Evolutionary conservation across 2,113 vertebrate species (phyloP).

Genomic region (Odobenus rosmarus): DNA sequence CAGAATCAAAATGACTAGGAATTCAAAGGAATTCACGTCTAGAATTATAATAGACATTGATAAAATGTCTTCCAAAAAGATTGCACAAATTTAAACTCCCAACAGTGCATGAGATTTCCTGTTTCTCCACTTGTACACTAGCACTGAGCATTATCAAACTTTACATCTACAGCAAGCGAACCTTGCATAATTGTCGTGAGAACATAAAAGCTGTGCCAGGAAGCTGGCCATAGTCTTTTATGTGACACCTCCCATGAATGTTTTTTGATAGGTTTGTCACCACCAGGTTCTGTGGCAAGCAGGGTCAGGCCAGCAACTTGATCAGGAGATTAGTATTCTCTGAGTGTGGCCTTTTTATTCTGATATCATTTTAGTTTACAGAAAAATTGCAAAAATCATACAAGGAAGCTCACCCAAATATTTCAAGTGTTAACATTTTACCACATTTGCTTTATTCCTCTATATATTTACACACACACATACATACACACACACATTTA

Average conservation of each 20-base stretch:
- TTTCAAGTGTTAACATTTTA: slow-evolving; percentile 11
- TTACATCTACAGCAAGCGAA: neutral
- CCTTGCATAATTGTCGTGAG: neutral
- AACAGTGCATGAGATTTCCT: neutral
- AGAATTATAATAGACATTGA: neutral
- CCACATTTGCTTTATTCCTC: neutral
- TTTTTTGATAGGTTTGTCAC: neutral
- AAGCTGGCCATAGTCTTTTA: neutral
- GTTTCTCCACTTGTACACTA: neutral
- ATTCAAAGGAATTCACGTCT: neutral
- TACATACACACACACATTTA: neutral
- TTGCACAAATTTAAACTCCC: neutral
- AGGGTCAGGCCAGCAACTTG: neutral
- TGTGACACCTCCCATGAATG: neutral
- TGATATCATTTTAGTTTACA: neutral
- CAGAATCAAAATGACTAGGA: neutral
- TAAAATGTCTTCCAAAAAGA: neutral
- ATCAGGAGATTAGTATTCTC: neutral
- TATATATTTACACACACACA: neutral
- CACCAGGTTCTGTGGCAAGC: neutral
- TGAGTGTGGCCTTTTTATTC: neutral
- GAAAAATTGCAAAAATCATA: neutral
- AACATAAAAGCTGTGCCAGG: neutral
- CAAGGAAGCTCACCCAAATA: neutral
- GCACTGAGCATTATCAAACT: neutral